Percentiles rank a stretch among this genome's conserved stretches.
These are phyloP conservation scores for Hipparchia sbordonii DNA, from an alignment of 2,888 invertebrate genomes.

Conservation along the genomic window DNA sequence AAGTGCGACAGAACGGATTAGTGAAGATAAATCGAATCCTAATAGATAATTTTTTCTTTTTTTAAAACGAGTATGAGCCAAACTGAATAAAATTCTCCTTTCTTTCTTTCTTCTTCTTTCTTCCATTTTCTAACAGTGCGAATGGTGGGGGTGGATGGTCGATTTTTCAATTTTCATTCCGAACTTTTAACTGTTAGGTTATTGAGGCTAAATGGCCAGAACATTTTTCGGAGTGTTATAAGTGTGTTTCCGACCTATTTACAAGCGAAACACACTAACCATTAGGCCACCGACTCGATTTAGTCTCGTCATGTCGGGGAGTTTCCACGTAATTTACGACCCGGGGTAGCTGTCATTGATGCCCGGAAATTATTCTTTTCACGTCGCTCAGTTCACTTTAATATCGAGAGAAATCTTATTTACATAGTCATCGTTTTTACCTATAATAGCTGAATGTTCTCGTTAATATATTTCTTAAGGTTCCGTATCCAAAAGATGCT, in stretches of 20 bases:
- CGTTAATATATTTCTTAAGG: too few relatives aligned
- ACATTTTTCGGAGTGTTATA: neutral
- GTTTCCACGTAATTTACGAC: conserved; percentile 50
- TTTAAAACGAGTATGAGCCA: too few relatives aligned
- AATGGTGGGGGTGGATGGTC: too few relatives aligned
- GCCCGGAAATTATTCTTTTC: conserved; percentile 65
- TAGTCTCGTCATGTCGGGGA: conserved; percentile 43
- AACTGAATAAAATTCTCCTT: too few relatives aligned
- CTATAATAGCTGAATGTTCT: conserved; percentile 12
- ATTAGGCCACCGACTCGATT: conserved; percentile 46
- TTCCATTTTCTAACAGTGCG: too few relatives aligned
- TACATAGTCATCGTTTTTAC: conserved; percentile 19
- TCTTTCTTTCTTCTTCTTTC: too few relatives aligned
- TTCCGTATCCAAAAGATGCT: too few relatives aligned
- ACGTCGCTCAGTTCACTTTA: conserved; percentile 50
- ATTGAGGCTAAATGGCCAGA: neutral
- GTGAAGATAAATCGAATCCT: too few relatives aligned
- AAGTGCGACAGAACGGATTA: too few relatives aligned
- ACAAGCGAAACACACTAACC: conserved; percentile 36
- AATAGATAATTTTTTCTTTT: too few relatives aligned
- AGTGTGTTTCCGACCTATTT: neutral
- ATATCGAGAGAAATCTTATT: conserved; percentile 53
- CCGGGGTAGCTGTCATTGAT: conserved; percentile 51
- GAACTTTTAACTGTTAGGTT: too few relatives aligned
- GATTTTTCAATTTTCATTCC: too few relatives aligned